A percentile compares a stretch with the other conserved stretches of the same genome.
phyloP scores from a whole-genome alignment of 2,113 vertebrate genomes.

The Podocnemis expansa region DNA sequence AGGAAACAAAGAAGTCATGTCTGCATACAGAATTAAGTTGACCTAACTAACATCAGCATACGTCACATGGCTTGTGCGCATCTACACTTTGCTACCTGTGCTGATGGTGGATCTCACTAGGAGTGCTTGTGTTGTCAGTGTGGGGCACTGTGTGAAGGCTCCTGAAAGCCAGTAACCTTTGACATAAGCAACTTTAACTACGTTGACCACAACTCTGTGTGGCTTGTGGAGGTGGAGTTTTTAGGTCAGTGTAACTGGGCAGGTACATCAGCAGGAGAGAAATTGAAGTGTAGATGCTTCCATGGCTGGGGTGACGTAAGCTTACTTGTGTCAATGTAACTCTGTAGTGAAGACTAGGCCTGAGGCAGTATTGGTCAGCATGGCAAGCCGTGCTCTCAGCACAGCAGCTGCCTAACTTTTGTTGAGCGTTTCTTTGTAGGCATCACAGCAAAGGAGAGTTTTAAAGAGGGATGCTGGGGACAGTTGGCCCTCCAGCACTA shows the following conservation, averaged over 20 bases:
- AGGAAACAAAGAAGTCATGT: neutral
- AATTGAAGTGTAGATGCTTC: neutral
- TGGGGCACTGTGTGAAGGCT: too few relatives aligned
- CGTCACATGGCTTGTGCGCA: neutral
- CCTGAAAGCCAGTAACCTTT: too few relatives aligned
- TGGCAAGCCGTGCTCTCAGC: neutral
- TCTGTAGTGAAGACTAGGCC: neutral
- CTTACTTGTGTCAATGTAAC: too few relatives aligned
- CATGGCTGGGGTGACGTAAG: too few relatives aligned
- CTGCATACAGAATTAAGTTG: neutral
- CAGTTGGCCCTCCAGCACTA: neutral
- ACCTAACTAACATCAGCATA: neutral
- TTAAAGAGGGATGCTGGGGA: neutral
- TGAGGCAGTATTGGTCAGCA: neutral
- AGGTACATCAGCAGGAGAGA: neutral
- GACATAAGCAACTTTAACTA: too few relatives aligned
- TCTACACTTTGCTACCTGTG: too few relatives aligned
- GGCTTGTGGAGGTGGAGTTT: neutral
- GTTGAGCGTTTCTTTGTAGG: neutral
- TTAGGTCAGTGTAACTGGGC: neutral
- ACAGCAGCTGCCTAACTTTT: neutral
- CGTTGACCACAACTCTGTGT: too few relatives aligned
- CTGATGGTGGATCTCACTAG: too few relatives aligned
- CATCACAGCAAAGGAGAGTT: neutral
- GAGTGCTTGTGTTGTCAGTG: too few relatives aligned